Percentiles rank a stretch among this genome's conserved stretches.
Evolutionary conservation across 2,113 vertebrate genomes (phyloP).

Genomic region (Empidonax alnorum): DNA sequence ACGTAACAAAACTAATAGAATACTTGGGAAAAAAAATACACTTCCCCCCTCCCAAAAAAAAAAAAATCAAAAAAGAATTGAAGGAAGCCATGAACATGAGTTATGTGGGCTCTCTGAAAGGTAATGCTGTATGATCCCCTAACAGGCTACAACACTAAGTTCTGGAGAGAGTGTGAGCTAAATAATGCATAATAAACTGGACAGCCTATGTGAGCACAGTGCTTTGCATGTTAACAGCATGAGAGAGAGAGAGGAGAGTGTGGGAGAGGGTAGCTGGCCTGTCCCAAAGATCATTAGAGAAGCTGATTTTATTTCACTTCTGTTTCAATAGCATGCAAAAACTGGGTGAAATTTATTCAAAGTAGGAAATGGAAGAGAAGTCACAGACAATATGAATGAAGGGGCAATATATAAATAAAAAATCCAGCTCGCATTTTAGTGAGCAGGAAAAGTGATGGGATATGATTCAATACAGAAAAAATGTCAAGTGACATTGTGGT

Average conservation of each 20-base stretch:
- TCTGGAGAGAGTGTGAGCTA: not conserved
- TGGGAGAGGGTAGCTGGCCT: not conserved
- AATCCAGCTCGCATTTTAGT: not conserved
- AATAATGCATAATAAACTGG: conserved; percentile 38
- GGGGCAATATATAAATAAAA: not conserved
- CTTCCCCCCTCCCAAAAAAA: not conserved
- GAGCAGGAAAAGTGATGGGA: not conserved
- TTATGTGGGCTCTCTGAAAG: conserved; percentile 59
- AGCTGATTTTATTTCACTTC: not conserved
- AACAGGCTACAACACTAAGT: conserved; percentile 26
- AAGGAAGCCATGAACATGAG: conserved; percentile 64
- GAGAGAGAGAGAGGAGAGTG: not conserved
- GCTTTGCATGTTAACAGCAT: not conserved
- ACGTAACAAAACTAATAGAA: conserved; percentile 80
- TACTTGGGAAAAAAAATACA: conserved; percentile 64
- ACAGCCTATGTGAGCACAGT: not conserved
- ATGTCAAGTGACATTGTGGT: not conserved
- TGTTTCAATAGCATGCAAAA: not conserved
- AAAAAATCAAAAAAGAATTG: conserved; percentile 30
- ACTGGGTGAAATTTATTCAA: not conserved
- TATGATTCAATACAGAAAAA: not conserved
- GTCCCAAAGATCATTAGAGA: conserved; percentile 8
- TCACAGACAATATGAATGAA: not conserved
- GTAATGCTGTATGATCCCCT: conserved; percentile 32
- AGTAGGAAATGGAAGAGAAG: not conserved